phyloP scores from a whole-genome alignment of 1,140 invertebrate species.

The Meloidogyne exigua region DNA sequence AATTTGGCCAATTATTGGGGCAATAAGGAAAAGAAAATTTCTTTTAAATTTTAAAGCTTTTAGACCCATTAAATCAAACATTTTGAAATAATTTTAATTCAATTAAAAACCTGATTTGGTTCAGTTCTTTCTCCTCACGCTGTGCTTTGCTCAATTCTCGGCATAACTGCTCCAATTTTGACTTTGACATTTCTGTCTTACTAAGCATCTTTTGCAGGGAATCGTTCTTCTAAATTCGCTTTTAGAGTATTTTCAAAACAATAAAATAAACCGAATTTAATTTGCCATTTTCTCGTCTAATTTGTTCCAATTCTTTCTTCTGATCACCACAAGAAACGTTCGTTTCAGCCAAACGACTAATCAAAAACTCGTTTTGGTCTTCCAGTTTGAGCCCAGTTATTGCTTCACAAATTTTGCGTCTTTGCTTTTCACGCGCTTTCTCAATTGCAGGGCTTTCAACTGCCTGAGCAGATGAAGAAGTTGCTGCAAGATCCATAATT shows the following conservation, averaged over 20 bases:
- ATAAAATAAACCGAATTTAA: constrained; percentile 1
- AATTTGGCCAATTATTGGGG: no score
- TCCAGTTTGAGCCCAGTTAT: constrained; percentile 26
- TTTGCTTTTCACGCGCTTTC: constrained; percentile 23
- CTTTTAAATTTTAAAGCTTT: no score
- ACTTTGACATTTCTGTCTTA: constrained; percentile 48
- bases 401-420: constrained; percentile 21
- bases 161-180: constrained; percentile 51
- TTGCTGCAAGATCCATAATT: constrained; percentile 25
- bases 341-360: constrained; percentile 36
- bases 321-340: constrained; percentile 29
- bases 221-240: constrained; percentile 42
- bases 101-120: constrained; percentile 18
- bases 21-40: no score
- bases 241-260: no score
- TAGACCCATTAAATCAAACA: no score
- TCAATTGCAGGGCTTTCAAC: constrained; percentile 19
- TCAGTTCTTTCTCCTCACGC: constrained; percentile 43
- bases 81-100: background rate
- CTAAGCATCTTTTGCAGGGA: constrained; percentile 41
- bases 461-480: constrained; percentile 10
- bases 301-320: constrained; percentile 21
- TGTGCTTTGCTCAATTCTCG: constrained; percentile 40
- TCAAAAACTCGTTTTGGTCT: constrained; percentile 38
- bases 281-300: constrained; percentile 28